Evolutionary conservation across 1,140 invertebrate genomes (phyloP), one percentile per base, ranked within the genome.

Genomic region (Drosophila grimshawi): DNA sequence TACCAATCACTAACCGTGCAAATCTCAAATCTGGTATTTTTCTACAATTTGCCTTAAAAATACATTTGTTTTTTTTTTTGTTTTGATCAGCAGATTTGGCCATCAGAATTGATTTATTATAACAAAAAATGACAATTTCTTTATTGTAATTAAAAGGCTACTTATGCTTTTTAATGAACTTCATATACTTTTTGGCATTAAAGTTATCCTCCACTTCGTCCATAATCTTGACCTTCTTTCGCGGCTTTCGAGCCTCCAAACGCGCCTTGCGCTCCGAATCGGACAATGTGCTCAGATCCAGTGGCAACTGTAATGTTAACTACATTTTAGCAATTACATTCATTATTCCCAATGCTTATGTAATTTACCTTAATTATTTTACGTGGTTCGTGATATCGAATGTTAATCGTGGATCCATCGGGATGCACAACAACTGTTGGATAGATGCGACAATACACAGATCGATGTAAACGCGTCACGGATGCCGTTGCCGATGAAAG

Each of bases 361-460:
- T 33, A 43, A 70, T 81, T 19, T 93, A 97, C 96, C 93, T 94
- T 96, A 30, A 99, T 97, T 69, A 98, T 96, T 93, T 95, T 95
- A 65, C 96, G 93, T 5, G 97, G 97, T 92, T 97, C 96, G 70
- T 95, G 94, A 91, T 98, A 97, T 76, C 95, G 93, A 32, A 97
- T 95, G 41, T 94, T 96, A 67, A 97, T 95, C 51, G 95, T 96
- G 52, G 97, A 97, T 53, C 98, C 98, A 94, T 98, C 96, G 2
- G 97, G 93, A 33, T 95, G 93, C 29, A 98, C 95, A 0, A 99
- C 81, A 48, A 94, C 90, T 0, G 96, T 96, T 29, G 96, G 96
- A 94, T 97, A 98, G 45, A 93, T 94, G 69, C 95, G 94, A n/a
- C 94, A 90, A 92, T 96, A 97, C 2, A 94, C 79, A 57, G 94